Base-by-base conservation (phyloP, 1,140 invertebrate species). In the Hypsibius dujardini region DNA sequence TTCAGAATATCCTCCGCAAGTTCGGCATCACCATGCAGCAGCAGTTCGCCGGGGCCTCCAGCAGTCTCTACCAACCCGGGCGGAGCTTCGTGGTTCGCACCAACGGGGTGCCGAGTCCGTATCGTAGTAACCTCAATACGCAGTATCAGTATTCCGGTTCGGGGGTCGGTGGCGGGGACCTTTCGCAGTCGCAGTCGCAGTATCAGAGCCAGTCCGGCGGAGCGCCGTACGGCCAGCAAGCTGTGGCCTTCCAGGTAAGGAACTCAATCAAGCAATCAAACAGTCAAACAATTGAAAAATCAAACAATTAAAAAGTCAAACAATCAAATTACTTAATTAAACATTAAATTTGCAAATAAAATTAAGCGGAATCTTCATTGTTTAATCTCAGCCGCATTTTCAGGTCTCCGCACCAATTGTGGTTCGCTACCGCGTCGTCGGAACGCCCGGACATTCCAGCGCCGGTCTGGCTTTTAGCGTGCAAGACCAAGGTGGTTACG, bases 1-100 rank as follows among this genome's bases (percentile, higher is more conserved):
- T 67, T 42, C 62, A 45, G 42, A 42, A 67, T 7, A 45, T 67
- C 42, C 62, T 67, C 62, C 62, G 62, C 62, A 12, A 42, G 45
- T 67, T 67, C 62, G 62, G 62, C 62, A 67, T 67, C 62, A 12
- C 12, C 12, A 67, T 67, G 62, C 50, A 56, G 50, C 7, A 56
- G 7, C 7, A 56, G 7, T 7, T 56, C 7, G 62, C 62, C 62
- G 42, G 42, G 12, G 45, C 7, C n/a, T 7, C 45, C 42, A 12
- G 62, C 45, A 42, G 12, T 45, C 42, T 45, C 12, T 67, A 15
- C 42, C 62, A 67, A 42, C 62, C 62, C 3, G 62, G 62, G 3
- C 62, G 42, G 45, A 45, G 12, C 12, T 67, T 15, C 62, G 62
- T 67, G 12, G 12, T 15, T 45, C 62, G 45, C 12, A 15, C 62